Percentiles rank a stretch among this genome's conserved stretches.
phyloP scores from a whole-genome alignment of 1,140 invertebrate genomes.

The Scaptomyza hsui region DNA sequence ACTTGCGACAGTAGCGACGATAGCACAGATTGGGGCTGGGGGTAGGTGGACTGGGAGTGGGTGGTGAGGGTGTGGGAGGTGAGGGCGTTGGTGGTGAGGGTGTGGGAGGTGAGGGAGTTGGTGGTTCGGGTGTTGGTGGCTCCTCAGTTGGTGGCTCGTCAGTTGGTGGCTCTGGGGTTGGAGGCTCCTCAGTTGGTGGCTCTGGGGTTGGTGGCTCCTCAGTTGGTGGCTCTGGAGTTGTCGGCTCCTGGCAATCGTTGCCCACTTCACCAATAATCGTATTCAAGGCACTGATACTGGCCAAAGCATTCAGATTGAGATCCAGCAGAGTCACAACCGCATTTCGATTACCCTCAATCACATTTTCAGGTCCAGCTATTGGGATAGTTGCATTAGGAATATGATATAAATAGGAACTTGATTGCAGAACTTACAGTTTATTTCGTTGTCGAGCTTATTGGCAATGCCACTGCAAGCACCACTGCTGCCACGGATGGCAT shows the following conservation, averaged over 20 bases:
- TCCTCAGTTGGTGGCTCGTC: constrained; percentile 16
- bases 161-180: constrained; percentile 10
- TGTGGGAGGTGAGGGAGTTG: constrained; percentile 28
- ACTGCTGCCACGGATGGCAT: constrained; percentile 37
- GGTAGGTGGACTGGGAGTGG: constrained; percentile 42
- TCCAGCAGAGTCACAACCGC: constrained; percentile 11
- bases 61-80: constrained; percentile 17
- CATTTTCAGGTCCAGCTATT: constrained; percentile 18
- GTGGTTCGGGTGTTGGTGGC: constrained; percentile 19
- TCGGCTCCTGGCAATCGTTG: constrained; percentile 14
- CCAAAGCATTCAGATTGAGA: not conserved
- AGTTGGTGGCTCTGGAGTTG: constrained; percentile 8
- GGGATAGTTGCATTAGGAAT: not conserved
- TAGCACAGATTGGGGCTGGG: constrained; percentile 65
- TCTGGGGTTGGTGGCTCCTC: constrained; percentile 21
- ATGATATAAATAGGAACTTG: no score
- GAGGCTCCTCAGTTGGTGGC: constrained; percentile 9
- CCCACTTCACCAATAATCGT: constrained; percentile 25
- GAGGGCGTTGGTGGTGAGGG: not conserved
- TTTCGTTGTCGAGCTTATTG: constrained; percentile 12
- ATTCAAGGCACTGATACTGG: constrained; percentile 10
- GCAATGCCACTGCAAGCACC: constrained; percentile 14
- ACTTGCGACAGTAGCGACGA: constrained; percentile 69
- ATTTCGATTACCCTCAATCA: constrained; percentile 21
- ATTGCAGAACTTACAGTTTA: constrained; percentile 16